Conservation (phyloP, 2,797 vertebrate species). For the Fringilla coelebs region DNA sequence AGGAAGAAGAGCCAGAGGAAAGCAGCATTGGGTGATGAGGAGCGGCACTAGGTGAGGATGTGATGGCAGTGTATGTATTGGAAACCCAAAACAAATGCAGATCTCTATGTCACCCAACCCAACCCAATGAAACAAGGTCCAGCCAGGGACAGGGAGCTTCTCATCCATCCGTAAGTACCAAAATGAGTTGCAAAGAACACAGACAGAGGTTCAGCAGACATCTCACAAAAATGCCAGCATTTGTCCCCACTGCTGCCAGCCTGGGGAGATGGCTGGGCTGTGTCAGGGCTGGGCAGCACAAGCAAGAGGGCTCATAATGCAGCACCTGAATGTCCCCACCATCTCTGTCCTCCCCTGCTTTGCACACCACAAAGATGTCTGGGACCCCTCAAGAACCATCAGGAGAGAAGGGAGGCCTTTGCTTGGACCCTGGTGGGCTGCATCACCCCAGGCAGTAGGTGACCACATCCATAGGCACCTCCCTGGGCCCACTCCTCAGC, state of each 20-base stretch:
- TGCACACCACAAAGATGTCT: not conserved
- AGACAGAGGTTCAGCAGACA: not conserved
- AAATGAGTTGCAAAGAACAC: not conserved
- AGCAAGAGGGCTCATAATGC: not conserved
- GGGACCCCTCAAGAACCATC: not conserved
- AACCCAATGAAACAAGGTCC: not conserved
- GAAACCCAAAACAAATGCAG: not conserved
- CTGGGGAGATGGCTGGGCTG: not conserved
- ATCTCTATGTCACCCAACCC: not conserved
- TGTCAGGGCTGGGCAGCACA: not conserved
- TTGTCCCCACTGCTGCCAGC: not conserved
- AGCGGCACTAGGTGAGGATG: fast-evolving
- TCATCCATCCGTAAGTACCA: not conserved
- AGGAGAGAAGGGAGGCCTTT: not conserved
- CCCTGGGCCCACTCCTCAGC: not conserved
- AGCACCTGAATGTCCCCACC: not conserved
- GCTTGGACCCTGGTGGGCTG: not conserved
- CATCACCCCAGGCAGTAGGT: not conserved
- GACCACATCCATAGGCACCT: not conserved
- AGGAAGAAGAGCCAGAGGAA: not conserved
- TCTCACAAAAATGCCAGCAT: not conserved
- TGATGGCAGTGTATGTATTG: not conserved
- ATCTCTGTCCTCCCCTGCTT: not conserved
- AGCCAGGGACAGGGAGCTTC: not conserved
- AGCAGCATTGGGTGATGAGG: not conserved